Percentiles rank a stretch among this genome's conserved stretches.
These are phyloP conservation scores for Urocolius indicus DNA, from an alignment of 2,113 vertebrate genomes.

Conservation along the genomic window DNA sequence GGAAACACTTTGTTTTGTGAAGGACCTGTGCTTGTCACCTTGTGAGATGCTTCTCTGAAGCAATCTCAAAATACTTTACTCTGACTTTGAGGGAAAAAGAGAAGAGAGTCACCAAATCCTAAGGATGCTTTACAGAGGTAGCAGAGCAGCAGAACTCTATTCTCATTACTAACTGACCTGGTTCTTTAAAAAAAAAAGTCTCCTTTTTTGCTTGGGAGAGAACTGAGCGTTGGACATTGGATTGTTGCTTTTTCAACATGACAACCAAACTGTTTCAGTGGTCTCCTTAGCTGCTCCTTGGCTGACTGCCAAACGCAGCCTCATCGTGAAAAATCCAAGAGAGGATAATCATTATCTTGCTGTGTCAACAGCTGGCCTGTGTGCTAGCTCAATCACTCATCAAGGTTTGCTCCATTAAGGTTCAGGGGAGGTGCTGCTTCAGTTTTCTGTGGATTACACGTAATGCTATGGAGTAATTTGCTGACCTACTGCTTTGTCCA, in stretches of 20 bases:
- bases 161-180: background rate
- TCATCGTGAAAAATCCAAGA: constrained; percentile 51
- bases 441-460: background rate
- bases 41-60: background rate
- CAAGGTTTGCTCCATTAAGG: background rate
- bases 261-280: background rate
- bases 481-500: background rate
- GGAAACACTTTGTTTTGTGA: background rate
- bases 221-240: accelerated
- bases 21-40: background rate
- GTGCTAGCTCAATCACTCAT: background rate
- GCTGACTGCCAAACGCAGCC: constrained; percentile 3
- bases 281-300: constrained; percentile 15
- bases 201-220: background rate
- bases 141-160: background rate
- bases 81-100: background rate
- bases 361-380: constrained; percentile 51
- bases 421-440: background rate
- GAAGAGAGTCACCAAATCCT: background rate
- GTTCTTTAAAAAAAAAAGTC: background rate
- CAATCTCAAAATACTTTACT: background rate
- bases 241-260: background rate
- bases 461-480: background rate
- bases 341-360: constrained; percentile 54
- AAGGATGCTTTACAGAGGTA: background rate